Conservation (phyloP, 2,888 invertebrate species). For the Chymomyza procnemis region DNA sequence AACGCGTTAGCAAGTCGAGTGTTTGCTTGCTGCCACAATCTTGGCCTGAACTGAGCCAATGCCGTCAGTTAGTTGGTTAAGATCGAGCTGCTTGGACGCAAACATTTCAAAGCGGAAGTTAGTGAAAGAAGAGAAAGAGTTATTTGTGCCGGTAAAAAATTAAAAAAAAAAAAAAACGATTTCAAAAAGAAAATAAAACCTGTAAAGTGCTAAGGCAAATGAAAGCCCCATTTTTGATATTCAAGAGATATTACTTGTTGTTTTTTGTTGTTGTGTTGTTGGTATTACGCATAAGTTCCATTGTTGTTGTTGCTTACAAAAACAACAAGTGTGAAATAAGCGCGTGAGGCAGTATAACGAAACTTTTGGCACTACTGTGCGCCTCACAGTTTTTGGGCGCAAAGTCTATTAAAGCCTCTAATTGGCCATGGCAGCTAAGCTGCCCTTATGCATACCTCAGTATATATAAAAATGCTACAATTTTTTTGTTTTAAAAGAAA, state of each 20-base stretch:
- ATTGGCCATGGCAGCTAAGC: background rate
- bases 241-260: background rate
- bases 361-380: background rate
- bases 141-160: background rate
- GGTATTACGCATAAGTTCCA: background rate
- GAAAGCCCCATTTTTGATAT: constrained; percentile 22
- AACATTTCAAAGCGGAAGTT: constrained; percentile 14
- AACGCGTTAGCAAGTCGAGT: constrained; percentile 58
- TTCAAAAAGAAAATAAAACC: background rate
- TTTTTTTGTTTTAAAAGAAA: too few relatives aligned
- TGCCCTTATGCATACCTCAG: too few relatives aligned
- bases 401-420: background rate
- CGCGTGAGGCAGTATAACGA: constrained; percentile 43
- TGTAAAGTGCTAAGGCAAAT: constrained; percentile 39
- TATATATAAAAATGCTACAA: too few relatives aligned
- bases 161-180: background rate
- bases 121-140: background rate
- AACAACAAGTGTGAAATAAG: constrained; percentile 43
- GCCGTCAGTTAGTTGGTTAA: constrained; percentile 57
- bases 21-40: background rate
- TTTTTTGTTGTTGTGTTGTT: background rate
- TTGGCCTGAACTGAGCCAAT: constrained; percentile 21
- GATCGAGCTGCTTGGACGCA: constrained; percentile 61
- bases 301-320: constrained; percentile 1
- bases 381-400: background rate